Percentiles rank a stretch among this genome's conserved stretches.
Conservation (phyloP, 2,797 vertebrate genomes). For the Emydoidea blandingii region DNA sequence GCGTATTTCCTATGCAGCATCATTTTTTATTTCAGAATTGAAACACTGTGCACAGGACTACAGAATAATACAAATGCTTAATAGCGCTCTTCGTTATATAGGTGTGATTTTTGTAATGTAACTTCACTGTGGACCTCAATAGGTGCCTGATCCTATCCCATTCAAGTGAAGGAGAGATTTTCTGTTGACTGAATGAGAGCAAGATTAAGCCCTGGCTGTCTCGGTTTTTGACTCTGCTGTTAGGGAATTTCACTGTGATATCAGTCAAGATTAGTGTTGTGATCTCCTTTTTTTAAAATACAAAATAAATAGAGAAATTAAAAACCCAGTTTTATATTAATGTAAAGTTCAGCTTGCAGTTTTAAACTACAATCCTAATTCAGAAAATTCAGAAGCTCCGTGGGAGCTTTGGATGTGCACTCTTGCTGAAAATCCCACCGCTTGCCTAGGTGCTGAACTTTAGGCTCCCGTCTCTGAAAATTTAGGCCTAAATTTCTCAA, state of each 20-base stretch:
- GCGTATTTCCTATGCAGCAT: neutral
- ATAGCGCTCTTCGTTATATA: neutral
- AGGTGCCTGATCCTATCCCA: neutral
- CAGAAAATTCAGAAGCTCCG: neutral
- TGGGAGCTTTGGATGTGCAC: neutral
- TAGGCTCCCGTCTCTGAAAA: neutral
- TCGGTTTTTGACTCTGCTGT: neutral
- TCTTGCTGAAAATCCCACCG: neutral
- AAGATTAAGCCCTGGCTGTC: neutral
- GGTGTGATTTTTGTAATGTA: neutral
- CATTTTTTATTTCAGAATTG: neutral
- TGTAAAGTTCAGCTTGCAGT: neutral
- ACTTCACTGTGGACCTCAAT: neutral
- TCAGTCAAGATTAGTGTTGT: neutral
- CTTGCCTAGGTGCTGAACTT: neutral
- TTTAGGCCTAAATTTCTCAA: neutral
- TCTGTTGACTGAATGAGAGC: neutral
- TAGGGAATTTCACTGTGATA: neutral
- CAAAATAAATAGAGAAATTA: neutral
- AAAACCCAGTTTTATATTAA: neutral
- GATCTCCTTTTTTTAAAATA: neutral
- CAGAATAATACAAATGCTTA: neutral
- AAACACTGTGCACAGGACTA: neutral
- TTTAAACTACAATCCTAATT: neutral
- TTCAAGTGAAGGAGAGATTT: neutral